Base-by-base conservation (phyloP, 2,113 vertebrate species). In the Channa maculata region DNA sequence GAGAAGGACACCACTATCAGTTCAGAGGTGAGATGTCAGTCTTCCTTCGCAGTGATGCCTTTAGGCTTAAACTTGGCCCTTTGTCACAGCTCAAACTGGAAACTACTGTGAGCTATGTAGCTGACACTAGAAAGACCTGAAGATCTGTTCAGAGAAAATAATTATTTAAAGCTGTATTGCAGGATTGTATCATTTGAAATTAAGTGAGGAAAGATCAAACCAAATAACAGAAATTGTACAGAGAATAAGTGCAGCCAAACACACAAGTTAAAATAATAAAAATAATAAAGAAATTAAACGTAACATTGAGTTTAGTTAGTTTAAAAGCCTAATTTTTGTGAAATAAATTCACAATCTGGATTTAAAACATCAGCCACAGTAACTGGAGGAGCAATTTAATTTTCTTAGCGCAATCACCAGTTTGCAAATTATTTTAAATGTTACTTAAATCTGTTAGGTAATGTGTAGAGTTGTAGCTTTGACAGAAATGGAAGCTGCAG, bases 1-100 rank as follows among this genome's bases (percentile, higher is more conserved):
- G 89, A 94, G 79, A 92, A 83, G 59, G 85, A 94, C 59, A 9
- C 86, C 44, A 88, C 38, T 54, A 34, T 91, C 36, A n/a, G 63
- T 34, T 68, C 89, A 62, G 82, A 88, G 90, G 94, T 94, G 55
- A 5, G 50, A 46, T 3, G 44, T 5, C n/a, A 41, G 3, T 51
- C 5, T 41, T 34, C 24, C 24, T 12, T 8, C 5, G 64, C 2
- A 44, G 24, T 45, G 36, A 33, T 5, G n/a, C 24, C 24, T 62
- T 6, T 34, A 10, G 24, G 44, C 36, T 51, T 58, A n/a, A 24
- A 24, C 24, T 24, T 24, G 12, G 58, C 50, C 8, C 43, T 51
- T 55, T 34, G 8, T 68, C 34, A 49, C 51, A 68, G 58, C 15
- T 37, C 0, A 46, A 50, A 72, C 3, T 8, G 13, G 71, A 51